Base-by-base conservation (phyloP, 1,140 invertebrate genomes). In the Zophobas morio region DNA sequence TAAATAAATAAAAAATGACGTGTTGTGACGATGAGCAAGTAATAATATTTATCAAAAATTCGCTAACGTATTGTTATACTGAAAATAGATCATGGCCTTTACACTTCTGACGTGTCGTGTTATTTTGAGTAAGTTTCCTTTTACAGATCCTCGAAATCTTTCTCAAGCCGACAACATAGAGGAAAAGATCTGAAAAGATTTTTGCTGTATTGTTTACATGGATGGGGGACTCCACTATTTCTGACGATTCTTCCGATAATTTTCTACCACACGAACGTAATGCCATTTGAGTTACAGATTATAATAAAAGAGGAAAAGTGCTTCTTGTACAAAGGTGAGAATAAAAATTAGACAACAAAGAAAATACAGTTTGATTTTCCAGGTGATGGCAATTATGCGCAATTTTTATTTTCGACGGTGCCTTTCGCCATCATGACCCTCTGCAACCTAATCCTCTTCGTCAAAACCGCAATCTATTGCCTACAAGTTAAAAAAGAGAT, bases 401-500 rank as follows among this genome's bases (percentile, higher is more conserved):
- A 89, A 57, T 85, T 92, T 32, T 84, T 93, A 60, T 92, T 92
- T 80, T 93, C 93, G 81, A 89, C 90, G 2, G 85, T 89, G 1
- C 92, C 93, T 0, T 86, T 92, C 76, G 89, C 90, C 1, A 78
- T 93, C 35, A 88, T 92, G 35, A 87, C 92, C 1, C 84, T 89
- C 2, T 86, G 88, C 1, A 94, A 94, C 81, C 84, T 92, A 3
- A 82, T 91, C 8, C 86, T 94, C n/a, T 94, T 93, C 84, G 83
- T 91, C 63, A 84, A 93, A 51, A 94, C 93, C 1, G 88, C 91
- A 0, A 85, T 88, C 3, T 90, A 92, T 81, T 94, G 92, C 82
- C 90, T 88, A 70, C 89, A 89, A 81, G 91, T 93, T 1, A 93
- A 93, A 84, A 89, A 89, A 0, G 92, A 94, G 83, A 92, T 94